Base-by-base conservation (phyloP, 2,888 invertebrate species). In the Morpho deidamia region DNA sequence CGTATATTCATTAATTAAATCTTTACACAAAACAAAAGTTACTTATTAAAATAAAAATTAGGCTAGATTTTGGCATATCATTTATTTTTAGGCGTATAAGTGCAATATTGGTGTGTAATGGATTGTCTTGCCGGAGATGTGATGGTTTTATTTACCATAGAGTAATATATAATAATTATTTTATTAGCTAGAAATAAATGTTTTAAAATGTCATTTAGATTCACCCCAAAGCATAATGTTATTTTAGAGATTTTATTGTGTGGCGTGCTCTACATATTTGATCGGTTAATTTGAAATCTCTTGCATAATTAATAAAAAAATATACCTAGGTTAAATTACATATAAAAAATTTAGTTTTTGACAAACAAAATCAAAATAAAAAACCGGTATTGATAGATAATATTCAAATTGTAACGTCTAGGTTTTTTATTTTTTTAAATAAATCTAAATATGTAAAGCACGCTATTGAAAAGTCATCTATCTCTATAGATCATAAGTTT, bases 11-110 rank as follows among this genome's bases (percentile, higher is more conserved):
- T 14, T 14, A 14, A 14, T 14, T 2, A 14, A 2, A 14, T 14
- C 14, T 14, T 14, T 14, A 14, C 14, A 5, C 2, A 23, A 23
- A 23, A 23, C 23, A 23, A 23, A 23, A 23, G 23, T 23, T 23
- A 23, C 23, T 45, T 44, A 37, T 23, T 34, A 34, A 2, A 14
- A 49, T 42, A 35, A 33, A 51, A 10, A 9, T 45, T 77, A 80
- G 76, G 66, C 60, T 80, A 79, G 70, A 70, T 65, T 65, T 66
- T 71, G 65, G 81, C 84, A 83, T 84, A 84, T 84, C 83, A 83
- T 75, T 73, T 44, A 68, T 62, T 64, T 71, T 72, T 70, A 72
- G 69, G 48, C 48, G 66, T 62, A 61, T 68, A 65, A 76, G 86
- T 86, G 85, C 85, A 85, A 85, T 86, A 86, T 81, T 62, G 61